Base-by-base conservation (phyloP, 2,797 vertebrate species). In the Pangasius mekongensis region DNA sequence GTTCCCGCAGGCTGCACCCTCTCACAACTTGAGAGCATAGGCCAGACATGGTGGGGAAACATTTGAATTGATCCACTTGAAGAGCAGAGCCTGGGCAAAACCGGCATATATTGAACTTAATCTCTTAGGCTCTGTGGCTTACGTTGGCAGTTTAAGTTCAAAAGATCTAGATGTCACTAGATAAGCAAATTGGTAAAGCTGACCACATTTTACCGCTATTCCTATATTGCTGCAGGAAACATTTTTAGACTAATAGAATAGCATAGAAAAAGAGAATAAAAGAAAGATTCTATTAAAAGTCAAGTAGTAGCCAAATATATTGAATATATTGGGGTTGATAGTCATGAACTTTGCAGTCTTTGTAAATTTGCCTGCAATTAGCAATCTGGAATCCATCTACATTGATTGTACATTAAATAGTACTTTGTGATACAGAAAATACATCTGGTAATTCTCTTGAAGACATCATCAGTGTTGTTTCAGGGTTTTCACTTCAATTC, bases 51-150 rank as follows among this genome's bases (percentile, higher is more conserved):
- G 66, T 58, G n/a, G 52, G 78, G 39, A 60, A 71, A 39, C 56
- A 52, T 52, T 74, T 83, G 80, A 87, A 87, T 83, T 83, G 86
- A 83, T 83, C 54, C 80, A 76, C 67, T 76, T 83, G 39, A 43
- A 82, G 78, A 87, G 67, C 69, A 27, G 13, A 62, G 81, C 67
- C 78, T 47, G 52, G 54, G 49, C 33, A 81, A 67, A 69, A 84
- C 82, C 7, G 62, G 64, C 18, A 67, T 84, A 67, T 66, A 33
- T 69, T 67, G 27, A 49, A 83, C 16, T 2, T 52, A 83, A 66
- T 49, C 16, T 49, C 82, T 18, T 13, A 5, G 39, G 39, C 81
- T 52, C 27, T 2, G 16, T 67, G 43, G 39, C n/a, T 67, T 54
- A 67, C 4, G 20, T 33, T 84, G n/a, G n/a, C 64, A 54, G 43